Evolutionary conservation across 2,888 invertebrate genomes (phyloP), one percentile per base, ranked within the genome.

Genomic region (Agonopterix alstromeriana): DNA sequence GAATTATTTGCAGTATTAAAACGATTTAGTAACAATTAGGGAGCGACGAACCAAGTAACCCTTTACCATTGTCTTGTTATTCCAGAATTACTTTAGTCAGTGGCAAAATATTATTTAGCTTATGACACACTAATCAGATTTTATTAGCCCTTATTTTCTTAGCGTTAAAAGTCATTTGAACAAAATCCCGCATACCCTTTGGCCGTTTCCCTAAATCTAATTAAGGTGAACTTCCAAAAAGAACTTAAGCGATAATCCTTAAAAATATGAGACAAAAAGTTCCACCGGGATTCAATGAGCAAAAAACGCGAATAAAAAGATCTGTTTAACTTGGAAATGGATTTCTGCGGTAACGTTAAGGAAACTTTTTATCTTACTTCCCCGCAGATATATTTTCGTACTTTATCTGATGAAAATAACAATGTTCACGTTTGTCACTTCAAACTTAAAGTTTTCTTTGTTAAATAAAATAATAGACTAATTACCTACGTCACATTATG

Each of bases 291-390:
- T 75, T 76, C 72, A 76, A 73, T 74, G 73, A 74, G 70, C 67
- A 76, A 80, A 81, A 79, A 77, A 65, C 61, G 58, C 42, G 63
- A 66, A 61, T 54, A 58, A 70, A 74, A 73, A 77, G 74, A 77
- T 77, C 77, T 82, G 77, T 83, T 82, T 80, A 77, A 82, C 79
- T 82, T 82, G 68, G 73, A 76, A 83, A 82, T 84, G 82, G 82
- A 80, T 80, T 82, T 80, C 70, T 71, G 80, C 72, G 77, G 81
- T 83, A 71, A 77, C 73, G 27, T 27, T 72, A 66, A 61, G 59
- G 59, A 68, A 76, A 79, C 60, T 77, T 81, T 77, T 76, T 74
- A 75, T 76, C 73, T 74, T 68, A 66, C 49, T 73, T 73, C 65
- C 55, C 49, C 62, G 59, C 65, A 73, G 68, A 76, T 73, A 71